A percentile compares a stretch with the other conserved stretches of the same genome.
Conservation (phyloP, 2,888 invertebrate genomes). For the Keiferia lycopersicella region DNA sequence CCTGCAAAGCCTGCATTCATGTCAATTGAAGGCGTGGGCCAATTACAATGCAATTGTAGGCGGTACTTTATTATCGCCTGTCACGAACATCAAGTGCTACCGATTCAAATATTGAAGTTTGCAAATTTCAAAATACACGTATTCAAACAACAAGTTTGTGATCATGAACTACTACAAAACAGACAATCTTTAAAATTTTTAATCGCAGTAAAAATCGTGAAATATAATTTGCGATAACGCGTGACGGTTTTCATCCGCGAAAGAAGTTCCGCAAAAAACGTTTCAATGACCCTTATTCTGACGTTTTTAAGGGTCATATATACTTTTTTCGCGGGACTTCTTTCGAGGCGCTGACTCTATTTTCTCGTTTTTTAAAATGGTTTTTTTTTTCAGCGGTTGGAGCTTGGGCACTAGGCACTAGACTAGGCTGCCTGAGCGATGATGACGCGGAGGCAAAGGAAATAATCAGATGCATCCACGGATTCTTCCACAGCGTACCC, state of each 20-base stretch:
- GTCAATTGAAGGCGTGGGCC: background rate
- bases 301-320: no score
- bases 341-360: no score
- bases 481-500: constrained; percentile 89
- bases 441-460: constrained; percentile 87
- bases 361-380: constrained; percentile 10
- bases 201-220: no score
- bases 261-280: no score
- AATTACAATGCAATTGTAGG: background rate
- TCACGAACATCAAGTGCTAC: background rate
- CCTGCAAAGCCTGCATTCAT: constrained; percentile 13
- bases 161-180: no score
- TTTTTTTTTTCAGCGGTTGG: constrained; percentile 84
- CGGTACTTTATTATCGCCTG: background rate
- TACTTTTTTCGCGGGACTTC: no score
- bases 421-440: constrained; percentile 87
- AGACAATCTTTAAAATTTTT: no score
- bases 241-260: no score
- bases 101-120: background rate
- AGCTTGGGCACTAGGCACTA: constrained; percentile 89
- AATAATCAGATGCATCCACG: constrained; percentile 89
- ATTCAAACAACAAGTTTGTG: background rate
- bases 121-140: background rate
- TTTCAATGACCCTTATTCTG: no score
- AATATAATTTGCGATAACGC: no score